Base-by-base conservation (phyloP, 2,888 invertebrate species). In the Dugesia japonica region DNA sequence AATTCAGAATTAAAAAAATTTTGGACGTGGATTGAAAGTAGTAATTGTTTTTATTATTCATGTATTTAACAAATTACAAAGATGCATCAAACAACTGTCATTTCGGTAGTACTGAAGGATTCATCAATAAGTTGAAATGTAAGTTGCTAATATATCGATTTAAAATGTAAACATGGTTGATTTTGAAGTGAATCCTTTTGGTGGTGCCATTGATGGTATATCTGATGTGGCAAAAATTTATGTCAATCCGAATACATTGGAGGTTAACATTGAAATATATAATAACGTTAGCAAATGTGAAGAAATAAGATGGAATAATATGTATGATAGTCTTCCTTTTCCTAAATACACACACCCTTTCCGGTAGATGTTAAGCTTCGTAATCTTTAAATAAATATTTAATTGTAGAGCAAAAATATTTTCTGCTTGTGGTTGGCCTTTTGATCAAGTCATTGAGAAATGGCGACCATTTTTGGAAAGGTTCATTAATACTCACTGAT, bases 401-500 rank as follows among this genome's bases (percentile, higher is more conserved):
- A 4, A n/a, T 56, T 56, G 4, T n/a, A 56, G 56, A 9, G n/a
- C 9, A 7, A 56, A 56, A 56, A 56, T 56, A 56, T 56, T 56
- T 56, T n/a, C 56, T 13, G 56, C 56, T 56, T 56, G 56, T 56
- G 56, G 56, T n/a, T 56, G 56, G 56, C 56, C 56, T 9, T 56
- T 56, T n/a, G 56, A 56, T 56, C 56, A 56, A 56, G 20, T n/a
- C n/a, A 56, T 56, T 56, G 56, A 56, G 17, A 56, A 56, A 56
- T 56, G 56, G 56, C n/a, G 56, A 23, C 23, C 20, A 20, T 20
- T 13, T 56, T 56, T 56, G 17, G 56, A 56, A 56, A 56, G 56
- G 56, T 56, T 9, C 7, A 23, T 4, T 20, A 56, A 56, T 1
- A 9, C 23, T 56, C 17, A 1, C 17, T 56, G 4, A 56, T 56